Conservation (phyloP, 2,113 vertebrate genomes). For the Poeciliopsis prolifica region DNA sequence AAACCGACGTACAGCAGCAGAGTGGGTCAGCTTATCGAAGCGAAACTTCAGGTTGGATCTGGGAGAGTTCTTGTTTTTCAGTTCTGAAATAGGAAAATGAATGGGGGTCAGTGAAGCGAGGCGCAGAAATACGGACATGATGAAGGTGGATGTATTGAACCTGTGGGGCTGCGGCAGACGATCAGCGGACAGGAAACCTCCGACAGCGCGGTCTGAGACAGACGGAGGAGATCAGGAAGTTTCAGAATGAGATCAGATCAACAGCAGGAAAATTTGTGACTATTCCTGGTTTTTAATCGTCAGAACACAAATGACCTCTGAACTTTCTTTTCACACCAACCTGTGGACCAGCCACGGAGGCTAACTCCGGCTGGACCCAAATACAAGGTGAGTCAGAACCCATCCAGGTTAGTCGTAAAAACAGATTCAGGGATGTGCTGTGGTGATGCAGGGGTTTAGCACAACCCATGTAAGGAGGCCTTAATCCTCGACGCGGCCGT, state of each 20-base stretch:
- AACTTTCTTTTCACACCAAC: background rate
- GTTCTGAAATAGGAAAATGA: slow-evolving; percentile 75
- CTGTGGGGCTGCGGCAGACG: slow-evolving; percentile 91
- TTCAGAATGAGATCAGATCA: background rate
- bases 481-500: too few relatives aligned
- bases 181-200: slow-evolving; percentile 82
- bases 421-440: too few relatives aligned
- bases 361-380: background rate
- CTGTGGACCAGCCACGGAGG: background rate
- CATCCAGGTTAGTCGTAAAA: too few relatives aligned
- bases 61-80: slow-evolving; percentile 90
- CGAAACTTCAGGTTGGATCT: slow-evolving; percentile 94
- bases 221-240: background rate
- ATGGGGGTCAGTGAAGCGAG: background rate
- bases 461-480: too few relatives aligned
- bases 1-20: slow-evolving; percentile 79
- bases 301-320: background rate
- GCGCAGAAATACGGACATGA: background rate
- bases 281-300: background rate
- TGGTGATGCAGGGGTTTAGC: too few relatives aligned
- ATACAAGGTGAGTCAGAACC: background rate
- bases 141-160: slow-evolving; percentile 58
- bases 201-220: slow-evolving; percentile 60
- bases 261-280: background rate
- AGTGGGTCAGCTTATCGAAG: slow-evolving; percentile 91